A percentile compares a stretch with the other conserved stretches of the same genome.
These are phyloP conservation scores for Leptinotarsa juncta DNA, from an alignment of 2,888 invertebrate genomes.

Conservation along the genomic window DNA sequence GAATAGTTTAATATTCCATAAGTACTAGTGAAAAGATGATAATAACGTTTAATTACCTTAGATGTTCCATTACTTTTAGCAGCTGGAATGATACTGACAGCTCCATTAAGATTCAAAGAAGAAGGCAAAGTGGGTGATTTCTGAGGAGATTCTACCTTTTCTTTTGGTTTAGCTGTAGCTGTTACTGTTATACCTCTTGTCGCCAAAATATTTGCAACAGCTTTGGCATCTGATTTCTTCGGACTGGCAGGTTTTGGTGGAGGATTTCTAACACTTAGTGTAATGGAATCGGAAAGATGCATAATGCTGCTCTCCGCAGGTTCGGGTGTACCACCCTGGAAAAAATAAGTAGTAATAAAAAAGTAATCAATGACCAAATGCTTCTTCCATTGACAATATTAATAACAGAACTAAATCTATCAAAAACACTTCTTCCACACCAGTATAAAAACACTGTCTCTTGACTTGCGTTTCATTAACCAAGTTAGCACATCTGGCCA, in stretches of 20 bases:
- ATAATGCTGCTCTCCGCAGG: slow-evolving; percentile 69
- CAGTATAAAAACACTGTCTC: too few species aligned
- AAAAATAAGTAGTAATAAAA: slow-evolving; percentile 27
- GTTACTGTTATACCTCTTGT: slow-evolving; percentile 83
- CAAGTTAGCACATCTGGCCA: too few species aligned
- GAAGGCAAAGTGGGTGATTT: slow-evolving; percentile 67
- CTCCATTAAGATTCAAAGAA: slow-evolving; percentile 71
- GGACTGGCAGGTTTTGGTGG: slow-evolving; percentile 60
- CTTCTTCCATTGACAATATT: too few species aligned
- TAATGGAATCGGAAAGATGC: slow-evolving; percentile 80
- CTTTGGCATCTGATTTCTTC: slow-evolving; percentile 78
- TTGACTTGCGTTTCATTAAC: too few species aligned
- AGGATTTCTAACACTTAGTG: slow-evolving; percentile 73
- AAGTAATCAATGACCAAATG: too few species aligned
- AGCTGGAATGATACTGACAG: slow-evolving; percentile 73
- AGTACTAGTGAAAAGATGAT: too few species aligned
- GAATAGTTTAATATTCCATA: too few species aligned
- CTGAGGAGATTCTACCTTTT: slow-evolving; percentile 51
- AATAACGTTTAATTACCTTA: slow-evolving; percentile 45
- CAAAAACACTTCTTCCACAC: too few species aligned
- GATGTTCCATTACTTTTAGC: slow-evolving; percentile 48
- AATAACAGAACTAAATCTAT: too few species aligned
- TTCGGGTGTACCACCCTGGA: slow-evolving; percentile 60
- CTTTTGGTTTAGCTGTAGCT: slow-evolving; percentile 69
- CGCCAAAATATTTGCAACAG: slow-evolving; percentile 81